Evolutionary conservation across 2,113 vertebrate genomes (phyloP).

Genomic region (Channa maculata): DNA sequence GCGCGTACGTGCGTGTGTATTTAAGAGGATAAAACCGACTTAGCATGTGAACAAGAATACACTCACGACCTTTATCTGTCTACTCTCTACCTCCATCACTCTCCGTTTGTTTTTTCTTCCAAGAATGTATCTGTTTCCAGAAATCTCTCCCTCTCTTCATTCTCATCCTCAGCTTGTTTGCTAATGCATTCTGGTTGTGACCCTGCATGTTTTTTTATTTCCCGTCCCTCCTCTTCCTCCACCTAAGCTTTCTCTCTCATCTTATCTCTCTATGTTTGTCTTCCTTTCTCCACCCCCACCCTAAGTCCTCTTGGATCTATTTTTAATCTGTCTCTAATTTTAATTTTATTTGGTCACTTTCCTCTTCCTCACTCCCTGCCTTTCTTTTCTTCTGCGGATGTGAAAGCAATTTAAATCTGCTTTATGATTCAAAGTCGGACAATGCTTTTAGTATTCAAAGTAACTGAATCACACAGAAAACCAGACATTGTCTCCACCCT

Average conservation of each 20-base stretch:
- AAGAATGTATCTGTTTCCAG: conserved; percentile 7
- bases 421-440: conserved; percentile 20
- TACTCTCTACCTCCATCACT: not conserved
- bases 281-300: conserved; percentile 20
- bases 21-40: conserved; percentile 22
- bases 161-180: conserved; percentile 21
- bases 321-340: conserved; percentile 59
- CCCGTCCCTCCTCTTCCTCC: conserved; percentile 17
- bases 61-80: conserved; percentile 32
- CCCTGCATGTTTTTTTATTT: conserved; percentile 45
- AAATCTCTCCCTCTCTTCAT: conserved; percentile 5
- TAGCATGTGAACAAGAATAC: conserved; percentile 48
- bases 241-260: conserved; percentile 14
- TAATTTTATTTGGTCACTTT: conserved; percentile 50
- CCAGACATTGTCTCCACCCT: conserved; percentile 40
- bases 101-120: not conserved
- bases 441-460: conserved; percentile 33
- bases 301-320: conserved; percentile 49
- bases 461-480: conserved; percentile 35
- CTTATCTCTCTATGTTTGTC: conserved; percentile 37
- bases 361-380: not conserved
- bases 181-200: conserved; percentile 63
- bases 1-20: not conserved
- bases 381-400: not conserved
- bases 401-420: conserved; percentile 7